phyloP scores from a whole-genome alignment of 1,140 invertebrate species.

The Stenopsyche tienmushanensis region DNA sequence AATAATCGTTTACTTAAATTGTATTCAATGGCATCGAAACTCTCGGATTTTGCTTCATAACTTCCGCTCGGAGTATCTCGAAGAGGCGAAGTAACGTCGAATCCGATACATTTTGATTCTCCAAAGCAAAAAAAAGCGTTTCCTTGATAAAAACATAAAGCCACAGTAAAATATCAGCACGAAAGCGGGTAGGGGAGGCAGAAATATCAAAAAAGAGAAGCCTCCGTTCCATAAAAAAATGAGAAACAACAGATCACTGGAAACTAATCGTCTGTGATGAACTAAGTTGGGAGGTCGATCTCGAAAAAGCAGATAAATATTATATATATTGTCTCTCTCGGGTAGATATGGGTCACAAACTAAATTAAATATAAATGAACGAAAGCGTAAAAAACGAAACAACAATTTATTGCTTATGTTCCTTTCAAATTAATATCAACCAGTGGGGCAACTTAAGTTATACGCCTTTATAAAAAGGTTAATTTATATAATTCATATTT shows the following conservation, averaged over 20 bases:
- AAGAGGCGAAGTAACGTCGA: slow-evolving; percentile 7
- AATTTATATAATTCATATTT: too few relatives aligned
- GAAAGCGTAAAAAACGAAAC: too few relatives aligned
- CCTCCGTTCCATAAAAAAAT: slow-evolving; percentile 7
- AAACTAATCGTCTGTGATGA: slow-evolving; percentile 35
- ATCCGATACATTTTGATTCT: slow-evolving; percentile 6
- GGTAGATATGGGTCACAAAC: too few relatives aligned
- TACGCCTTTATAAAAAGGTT: too few relatives aligned
- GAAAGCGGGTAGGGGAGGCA: not conserved
- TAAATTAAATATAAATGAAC: too few relatives aligned
- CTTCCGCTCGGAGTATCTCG: slow-evolving; percentile 17
- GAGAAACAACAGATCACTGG: slow-evolving; percentile 31
- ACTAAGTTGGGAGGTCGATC: slow-evolving; percentile 8
- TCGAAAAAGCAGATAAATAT: slow-evolving; percentile 10
- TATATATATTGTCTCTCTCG: too few relatives aligned
- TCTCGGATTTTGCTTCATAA: slow-evolving; percentile 15
- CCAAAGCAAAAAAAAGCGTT: slow-evolving; percentile 1
- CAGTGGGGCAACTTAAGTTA: too few relatives aligned
- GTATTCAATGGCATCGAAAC: slow-evolving; percentile 7
- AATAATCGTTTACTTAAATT: not conserved
- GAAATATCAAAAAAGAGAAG: slow-evolving; percentile 11
- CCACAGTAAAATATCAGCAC: slow-evolving; percentile 8
- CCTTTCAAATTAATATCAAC: too few relatives aligned
- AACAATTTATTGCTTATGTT: too few relatives aligned
- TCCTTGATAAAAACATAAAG: slow-evolving; percentile 24